Conservation (phyloP, 2,113 vertebrate genomes). For the Ptilonorhynchus violaceus region DNA sequence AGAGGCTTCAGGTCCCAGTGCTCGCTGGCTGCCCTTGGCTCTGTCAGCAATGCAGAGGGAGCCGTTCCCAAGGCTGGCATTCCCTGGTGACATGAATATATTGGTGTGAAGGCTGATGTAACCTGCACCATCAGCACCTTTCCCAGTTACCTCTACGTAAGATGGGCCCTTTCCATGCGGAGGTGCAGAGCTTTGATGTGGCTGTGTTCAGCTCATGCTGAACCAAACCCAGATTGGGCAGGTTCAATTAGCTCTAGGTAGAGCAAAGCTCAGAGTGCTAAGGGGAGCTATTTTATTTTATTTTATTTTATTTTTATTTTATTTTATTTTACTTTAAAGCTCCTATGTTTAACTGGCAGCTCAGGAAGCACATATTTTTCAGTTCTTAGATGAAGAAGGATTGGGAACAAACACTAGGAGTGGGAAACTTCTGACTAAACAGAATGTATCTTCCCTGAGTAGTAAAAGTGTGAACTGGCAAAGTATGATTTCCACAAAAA, state of each 20-base stretch:
- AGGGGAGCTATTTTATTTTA: neutral
- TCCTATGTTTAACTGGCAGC: conserved; percentile 51
- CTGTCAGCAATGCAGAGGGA: neutral
- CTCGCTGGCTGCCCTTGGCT: neutral
- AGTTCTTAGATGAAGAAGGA: conserved; percentile 52
- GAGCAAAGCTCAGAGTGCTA: neutral
- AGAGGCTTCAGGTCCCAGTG: neutral
- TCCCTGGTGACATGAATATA: neutral
- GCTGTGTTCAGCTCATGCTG: neutral
- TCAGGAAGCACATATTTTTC: conserved; percentile 59
- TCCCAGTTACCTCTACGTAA: neutral
- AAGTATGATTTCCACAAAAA: neutral
- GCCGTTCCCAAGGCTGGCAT: neutral
- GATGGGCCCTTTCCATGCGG: neutral
- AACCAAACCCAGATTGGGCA: neutral
- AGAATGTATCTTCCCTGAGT: conserved; percentile 17
- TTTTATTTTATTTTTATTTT: neutral
- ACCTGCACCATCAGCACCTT: conserved; percentile 43
- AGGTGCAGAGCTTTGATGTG: conserved; percentile 56
- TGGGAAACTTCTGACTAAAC: conserved; percentile 46
- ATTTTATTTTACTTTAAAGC: neutral
- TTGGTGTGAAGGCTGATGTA: conserved; percentile 3
- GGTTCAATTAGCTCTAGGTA: conserved; percentile 17
- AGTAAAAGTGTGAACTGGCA: conserved; percentile 21
- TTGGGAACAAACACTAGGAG: conserved; percentile 58